These are phyloP conservation scores for Diaprepes abbreviatus DNA, from an alignment of 2,888 invertebrate species.

Conservation along the genomic window DNA sequence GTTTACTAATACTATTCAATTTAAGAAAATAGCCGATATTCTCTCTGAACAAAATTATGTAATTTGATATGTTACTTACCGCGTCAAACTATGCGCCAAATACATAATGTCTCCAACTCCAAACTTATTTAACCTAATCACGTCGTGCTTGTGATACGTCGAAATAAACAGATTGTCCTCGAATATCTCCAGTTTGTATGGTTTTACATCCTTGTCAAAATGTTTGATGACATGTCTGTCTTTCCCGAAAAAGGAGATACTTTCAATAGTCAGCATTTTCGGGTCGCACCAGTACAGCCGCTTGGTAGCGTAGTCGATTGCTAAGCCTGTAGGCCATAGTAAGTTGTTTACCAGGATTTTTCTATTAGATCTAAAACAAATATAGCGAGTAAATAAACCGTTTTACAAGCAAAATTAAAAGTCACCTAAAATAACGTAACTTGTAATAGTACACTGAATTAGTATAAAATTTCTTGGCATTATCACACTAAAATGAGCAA, in stretches of 20 bases:
- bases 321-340: constrained; percentile 82
- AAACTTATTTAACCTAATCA: constrained; percentile 78
- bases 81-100: constrained; percentile 34
- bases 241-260: constrained; percentile 77
- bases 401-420: too few relatives aligned
- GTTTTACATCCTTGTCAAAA: constrained; percentile 73
- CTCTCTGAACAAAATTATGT: too few relatives aligned
- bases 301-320: constrained; percentile 80
- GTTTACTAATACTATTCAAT: too few relatives aligned
- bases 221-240: constrained; percentile 74
- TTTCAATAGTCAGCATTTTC: constrained; percentile 81
- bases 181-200: constrained; percentile 81
- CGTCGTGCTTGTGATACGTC: constrained; percentile 74
- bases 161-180: constrained; percentile 79
- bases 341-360: constrained; percentile 72
- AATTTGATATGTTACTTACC: constrained; percentile 51
- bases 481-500: too few relatives aligned
- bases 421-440: too few relatives aligned
- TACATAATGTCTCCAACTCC: constrained; percentile 63
- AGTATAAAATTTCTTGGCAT: too few relatives aligned
- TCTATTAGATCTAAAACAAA: constrained; percentile 55
- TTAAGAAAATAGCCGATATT: too few relatives aligned
- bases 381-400: too few relatives aligned
- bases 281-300: constrained; percentile 89
- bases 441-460: too few relatives aligned